phyloP scores from a whole-genome alignment of 2,888 invertebrate genomes.

The Odontocerum albicorne region DNA sequence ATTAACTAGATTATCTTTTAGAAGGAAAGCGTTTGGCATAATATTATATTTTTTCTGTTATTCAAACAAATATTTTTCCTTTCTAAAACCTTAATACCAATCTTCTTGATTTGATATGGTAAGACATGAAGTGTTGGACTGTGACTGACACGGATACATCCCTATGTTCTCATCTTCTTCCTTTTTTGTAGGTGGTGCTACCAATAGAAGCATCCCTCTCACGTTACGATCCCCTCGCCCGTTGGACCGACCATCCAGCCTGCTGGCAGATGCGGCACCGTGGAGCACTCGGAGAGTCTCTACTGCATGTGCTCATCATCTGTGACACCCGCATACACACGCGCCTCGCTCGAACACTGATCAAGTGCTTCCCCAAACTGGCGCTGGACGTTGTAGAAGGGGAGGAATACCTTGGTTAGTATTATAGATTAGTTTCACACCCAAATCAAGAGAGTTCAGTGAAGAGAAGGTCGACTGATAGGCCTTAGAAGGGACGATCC shows the following conservation, averaged over 20 bases:
- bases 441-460: too few species aligned
- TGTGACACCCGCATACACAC: conserved; percentile 83
- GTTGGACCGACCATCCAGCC: conserved; percentile 89
- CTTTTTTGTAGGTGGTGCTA: conserved; percentile 63
- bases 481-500: too few species aligned
- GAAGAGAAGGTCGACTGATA: too few species aligned
- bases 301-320: conserved; percentile 92
- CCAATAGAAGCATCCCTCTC: conserved; percentile 86
- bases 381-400: conserved; percentile 95
- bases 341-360: conserved; percentile 81
- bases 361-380: conserved; percentile 89
- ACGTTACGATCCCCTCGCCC: conserved; percentile 82
- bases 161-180: background rate
- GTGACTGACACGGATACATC: too few species aligned
- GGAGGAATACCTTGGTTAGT: conserved; percentile 88
- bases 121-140: too few species aligned
- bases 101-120: background rate
- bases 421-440: too few species aligned
- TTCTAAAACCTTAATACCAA: background rate
- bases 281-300: conserved; percentile 92
- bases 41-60: background rate
- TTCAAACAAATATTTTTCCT: background rate
- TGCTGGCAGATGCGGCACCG: conserved; percentile 98
- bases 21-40: too few species aligned
- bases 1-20: too few species aligned